Conservation (phyloP, 2,888 invertebrate species). For the Branchinecta sandiegonensis region DNA sequence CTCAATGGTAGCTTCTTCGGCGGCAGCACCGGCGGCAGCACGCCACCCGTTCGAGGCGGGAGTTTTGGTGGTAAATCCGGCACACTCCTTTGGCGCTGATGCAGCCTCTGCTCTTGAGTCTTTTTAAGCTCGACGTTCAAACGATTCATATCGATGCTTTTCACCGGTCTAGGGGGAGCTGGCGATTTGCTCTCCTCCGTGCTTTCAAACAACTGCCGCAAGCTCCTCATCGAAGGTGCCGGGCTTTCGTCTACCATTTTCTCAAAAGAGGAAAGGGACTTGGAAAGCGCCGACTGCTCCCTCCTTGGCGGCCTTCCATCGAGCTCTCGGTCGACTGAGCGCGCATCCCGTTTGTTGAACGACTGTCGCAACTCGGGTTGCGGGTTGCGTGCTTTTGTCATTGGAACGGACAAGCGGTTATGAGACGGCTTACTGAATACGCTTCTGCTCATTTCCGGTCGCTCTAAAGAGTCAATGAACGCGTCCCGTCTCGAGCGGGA, state of each 20-base stretch:
- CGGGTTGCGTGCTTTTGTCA: background rate
- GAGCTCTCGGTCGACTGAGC: background rate
- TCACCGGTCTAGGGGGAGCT: background rate
- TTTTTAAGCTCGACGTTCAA: background rate
- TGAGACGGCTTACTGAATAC: background rate
- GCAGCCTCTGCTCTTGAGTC: background rate
- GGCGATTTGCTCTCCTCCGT: background rate
- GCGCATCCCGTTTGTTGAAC: background rate
- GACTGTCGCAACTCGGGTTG: no score
- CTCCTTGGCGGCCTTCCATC: background rate
- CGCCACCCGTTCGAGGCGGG: slow-evolving; percentile 6
- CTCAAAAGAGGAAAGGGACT: background rate
- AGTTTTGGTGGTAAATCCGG: slow-evolving; percentile 8
- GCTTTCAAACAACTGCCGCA: slow-evolving; percentile 11
- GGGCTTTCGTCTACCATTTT: slow-evolving; percentile 10
- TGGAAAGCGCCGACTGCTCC: background rate
- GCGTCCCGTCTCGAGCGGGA: background rate
- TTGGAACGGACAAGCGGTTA: background rate
- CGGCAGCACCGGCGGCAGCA: background rate
- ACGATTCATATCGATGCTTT: background rate
- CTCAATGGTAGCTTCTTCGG: background rate
- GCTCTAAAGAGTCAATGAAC: no score
- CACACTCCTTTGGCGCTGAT: background rate
- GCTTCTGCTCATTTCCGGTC: background rate
- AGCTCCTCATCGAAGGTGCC: background rate